Evolutionary conservation across 2,113 vertebrate genomes (phyloP).

Genomic region (Manacus vitellinus): DNA sequence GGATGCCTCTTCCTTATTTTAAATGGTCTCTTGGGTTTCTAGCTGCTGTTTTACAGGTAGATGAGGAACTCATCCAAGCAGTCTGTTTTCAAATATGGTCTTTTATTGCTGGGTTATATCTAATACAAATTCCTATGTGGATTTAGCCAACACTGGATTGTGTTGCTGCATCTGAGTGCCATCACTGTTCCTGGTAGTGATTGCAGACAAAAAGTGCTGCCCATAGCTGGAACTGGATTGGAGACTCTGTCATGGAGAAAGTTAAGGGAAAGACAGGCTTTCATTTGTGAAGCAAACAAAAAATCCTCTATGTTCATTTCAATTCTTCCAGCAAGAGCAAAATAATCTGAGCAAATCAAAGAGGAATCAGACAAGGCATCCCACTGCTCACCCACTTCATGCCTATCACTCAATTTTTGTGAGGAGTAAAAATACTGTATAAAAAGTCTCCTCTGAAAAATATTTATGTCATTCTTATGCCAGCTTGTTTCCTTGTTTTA

Average conservation of each 20-base stretch:
- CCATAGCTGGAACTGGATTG: not conserved
- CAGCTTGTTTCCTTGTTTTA: not conserved
- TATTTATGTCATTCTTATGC: not conserved
- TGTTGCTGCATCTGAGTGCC: not conserved
- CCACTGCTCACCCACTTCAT: not conserved
- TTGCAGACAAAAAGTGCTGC: not conserved
- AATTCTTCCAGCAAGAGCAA: not conserved
- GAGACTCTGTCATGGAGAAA: not conserved
- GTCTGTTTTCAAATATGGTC: not conserved
- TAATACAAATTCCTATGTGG: not conserved
- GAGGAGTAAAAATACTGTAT: not conserved
- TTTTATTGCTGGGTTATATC: not conserved
- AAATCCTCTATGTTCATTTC: not conserved
- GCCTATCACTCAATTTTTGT: not conserved
- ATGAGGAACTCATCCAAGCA: not conserved
- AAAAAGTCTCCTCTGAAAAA: not conserved
- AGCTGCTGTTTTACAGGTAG: not conserved
- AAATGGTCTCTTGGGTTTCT: not conserved
- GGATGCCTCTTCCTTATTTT: not conserved
- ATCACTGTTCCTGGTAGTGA: not conserved
- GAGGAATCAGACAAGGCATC: not conserved
- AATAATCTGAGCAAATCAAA: not conserved
- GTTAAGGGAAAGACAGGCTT: not conserved
- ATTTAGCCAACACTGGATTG: not conserved
- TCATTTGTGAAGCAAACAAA: not conserved